phyloP scores from a whole-genome alignment of 2,113 vertebrate species.

The Silurus glanis region DNA sequence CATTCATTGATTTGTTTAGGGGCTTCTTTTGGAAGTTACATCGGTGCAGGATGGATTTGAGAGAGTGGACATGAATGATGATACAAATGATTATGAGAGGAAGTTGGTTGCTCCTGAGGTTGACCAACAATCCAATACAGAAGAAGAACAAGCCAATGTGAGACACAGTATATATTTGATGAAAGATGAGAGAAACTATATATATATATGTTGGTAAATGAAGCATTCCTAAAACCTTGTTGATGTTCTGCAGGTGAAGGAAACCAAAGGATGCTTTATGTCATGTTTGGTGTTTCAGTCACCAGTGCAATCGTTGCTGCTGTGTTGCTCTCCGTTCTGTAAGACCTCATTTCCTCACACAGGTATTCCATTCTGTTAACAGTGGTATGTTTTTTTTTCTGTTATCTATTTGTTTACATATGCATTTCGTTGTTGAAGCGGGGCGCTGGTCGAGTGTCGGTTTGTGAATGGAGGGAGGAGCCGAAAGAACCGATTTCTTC shows the following conservation, averaged over 20 bases:
- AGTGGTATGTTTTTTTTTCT: not conserved
- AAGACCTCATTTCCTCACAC: not conserved
- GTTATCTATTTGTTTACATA: not conserved
- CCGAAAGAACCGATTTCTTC: too few relatives aligned
- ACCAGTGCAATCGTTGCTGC: not conserved
- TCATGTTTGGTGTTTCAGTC: not conserved
- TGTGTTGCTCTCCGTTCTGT: not conserved
- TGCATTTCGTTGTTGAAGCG: not conserved
- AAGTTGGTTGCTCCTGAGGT: not conserved
- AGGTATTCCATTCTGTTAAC: not conserved
- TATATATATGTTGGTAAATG: not conserved
- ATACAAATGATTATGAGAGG: not conserved
- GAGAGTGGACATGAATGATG: too few relatives aligned
- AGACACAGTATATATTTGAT: not conserved
- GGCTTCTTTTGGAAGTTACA: too few relatives aligned
- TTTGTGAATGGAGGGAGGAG: too few relatives aligned
- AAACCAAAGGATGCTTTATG: not conserved
- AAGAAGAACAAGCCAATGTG: not conserved
- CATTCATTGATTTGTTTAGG: too few relatives aligned
- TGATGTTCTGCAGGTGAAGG: conserved; percentile 3
- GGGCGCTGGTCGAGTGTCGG: too few relatives aligned
- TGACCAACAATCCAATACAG: not conserved
- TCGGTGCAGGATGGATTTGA: too few relatives aligned
- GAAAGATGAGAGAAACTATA: too few relatives aligned
- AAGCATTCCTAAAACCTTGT: not conserved